A percentile compares a stretch with the other conserved stretches of the same genome.
Conservation (phyloP, 2,113 vertebrate species). For the Canis aureus region DNA sequence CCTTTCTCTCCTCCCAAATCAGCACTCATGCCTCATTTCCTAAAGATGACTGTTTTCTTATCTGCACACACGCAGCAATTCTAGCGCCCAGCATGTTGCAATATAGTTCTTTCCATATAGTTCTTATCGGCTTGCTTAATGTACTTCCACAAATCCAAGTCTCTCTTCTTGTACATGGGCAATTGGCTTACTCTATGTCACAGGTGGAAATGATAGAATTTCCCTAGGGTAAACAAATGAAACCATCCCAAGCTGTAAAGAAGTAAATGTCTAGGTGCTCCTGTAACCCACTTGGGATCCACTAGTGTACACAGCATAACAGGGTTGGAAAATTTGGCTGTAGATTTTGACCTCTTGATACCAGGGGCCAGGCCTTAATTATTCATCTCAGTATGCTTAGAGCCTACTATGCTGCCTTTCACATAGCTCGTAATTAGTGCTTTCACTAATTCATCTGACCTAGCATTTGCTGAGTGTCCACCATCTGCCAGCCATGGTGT, state of each 20-base stretch:
- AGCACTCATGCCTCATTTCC: neutral
- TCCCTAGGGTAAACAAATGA: neutral
- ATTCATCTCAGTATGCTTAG: neutral
- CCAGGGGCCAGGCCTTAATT: neutral
- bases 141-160: neutral
- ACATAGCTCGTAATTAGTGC: neutral
- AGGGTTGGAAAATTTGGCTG: neutral
- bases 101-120: neutral
- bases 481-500: neutral
- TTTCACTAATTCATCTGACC: neutral
- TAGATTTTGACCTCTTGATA: neutral
- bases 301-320: neutral
- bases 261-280: neutral
- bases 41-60: slow-evolving; percentile 10
- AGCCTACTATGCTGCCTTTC: neutral
- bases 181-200: neutral
- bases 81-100: neutral
- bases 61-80: neutral
- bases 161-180: neutral
- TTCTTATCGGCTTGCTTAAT: neutral
- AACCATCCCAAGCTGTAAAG: neutral
- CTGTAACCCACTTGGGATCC: neutral
- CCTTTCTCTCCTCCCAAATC: neutral
- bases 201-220: neutral
- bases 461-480: neutral